Base-by-base conservation (phyloP, 2,888 invertebrate species). In the Drosophila lutescens region DNA sequence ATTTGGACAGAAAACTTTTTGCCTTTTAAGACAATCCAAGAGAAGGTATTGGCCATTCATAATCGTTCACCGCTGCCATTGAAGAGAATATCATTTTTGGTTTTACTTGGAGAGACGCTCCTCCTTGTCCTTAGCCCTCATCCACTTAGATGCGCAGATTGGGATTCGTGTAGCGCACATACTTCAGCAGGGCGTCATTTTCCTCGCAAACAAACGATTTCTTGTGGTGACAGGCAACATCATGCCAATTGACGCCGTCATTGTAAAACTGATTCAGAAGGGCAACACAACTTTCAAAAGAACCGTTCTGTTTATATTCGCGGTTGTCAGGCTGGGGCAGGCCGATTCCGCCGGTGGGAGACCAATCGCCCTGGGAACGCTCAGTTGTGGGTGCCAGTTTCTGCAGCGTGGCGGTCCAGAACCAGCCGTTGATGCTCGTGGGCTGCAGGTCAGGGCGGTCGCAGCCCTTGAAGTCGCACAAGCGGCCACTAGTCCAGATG, bases 191-290 rank as follows among this genome's bases (percentile, higher is more conserved):
- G 10, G 96, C 95, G 83, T 97, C 96, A 90, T 96, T 97, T 88
- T 97, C 97, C 91, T 97, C 97, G 91, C 97, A 97, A 36, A 97
- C 95, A 93, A 96, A 97, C 1, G 97, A 95, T 92, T 97, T 97
- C 91, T 95, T 95, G 91, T 97, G 97, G 91, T 97, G 97, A 91
- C 97, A 97, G 73, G 97, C 97, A 53, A 97, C 97, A 90, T 97
- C 95, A 90, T 97, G 97, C 97, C 97, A 97, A 92, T 97, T 96
- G 54, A 97, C 95, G 32, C 97, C 97, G 88, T 97, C 97, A 84
- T 97, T 96, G 93, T 97, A 97, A 93, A 97, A 97, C 91, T 97
- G 96, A 93, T 97, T 97, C 56, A 97, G 93, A 76, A 97, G 93
- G 1, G 96, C 97, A 75, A 97, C 91, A 90, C 97, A 97, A 91